These are phyloP conservation scores for Papilio demoleus DNA, from an alignment of 2,888 invertebrate genomes.

Conservation along the genomic window DNA sequence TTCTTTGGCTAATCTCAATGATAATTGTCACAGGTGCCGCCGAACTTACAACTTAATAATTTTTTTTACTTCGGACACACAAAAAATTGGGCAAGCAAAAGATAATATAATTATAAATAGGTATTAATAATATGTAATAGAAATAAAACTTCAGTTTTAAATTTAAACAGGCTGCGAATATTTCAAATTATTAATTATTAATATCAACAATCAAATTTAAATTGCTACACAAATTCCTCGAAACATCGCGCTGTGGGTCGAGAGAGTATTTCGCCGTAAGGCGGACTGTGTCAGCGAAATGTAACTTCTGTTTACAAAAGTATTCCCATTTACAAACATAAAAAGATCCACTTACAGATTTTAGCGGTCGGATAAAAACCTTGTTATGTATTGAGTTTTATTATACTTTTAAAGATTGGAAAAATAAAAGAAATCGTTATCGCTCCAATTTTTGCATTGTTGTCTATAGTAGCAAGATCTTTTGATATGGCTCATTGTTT, in stretches of 20 bases:
- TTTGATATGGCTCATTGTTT: not conserved
- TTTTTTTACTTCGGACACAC: too few relatives aligned
- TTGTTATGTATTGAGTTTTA: not conserved
- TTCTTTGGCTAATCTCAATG: too few relatives aligned
- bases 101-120: too few relatives aligned
- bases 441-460: not conserved
- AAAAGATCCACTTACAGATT: conserved; percentile 14
- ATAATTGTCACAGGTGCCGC: too few relatives aligned
- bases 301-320: conserved; percentile 11
- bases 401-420: not conserved
- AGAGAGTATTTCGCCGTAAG: conserved; percentile 12
- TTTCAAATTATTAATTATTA: too few relatives aligned
- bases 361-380: conserved; percentile 6
- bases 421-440: not conserved
- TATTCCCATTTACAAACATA: conserved; percentile 13
- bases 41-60: too few relatives aligned
- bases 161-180: too few relatives aligned
- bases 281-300: conserved; percentile 4
- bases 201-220: conserved; percentile 5
- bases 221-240: conserved; percentile 4
- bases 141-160: too few relatives aligned
- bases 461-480: not conserved
- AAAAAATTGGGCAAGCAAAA: too few relatives aligned
- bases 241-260: not conserved
- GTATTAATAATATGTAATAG: too few relatives aligned